A percentile compares a stretch with the other conserved stretches of the same genome.
Conservation (phyloP, 2,888 invertebrate genomes). For the Automeris io region DNA sequence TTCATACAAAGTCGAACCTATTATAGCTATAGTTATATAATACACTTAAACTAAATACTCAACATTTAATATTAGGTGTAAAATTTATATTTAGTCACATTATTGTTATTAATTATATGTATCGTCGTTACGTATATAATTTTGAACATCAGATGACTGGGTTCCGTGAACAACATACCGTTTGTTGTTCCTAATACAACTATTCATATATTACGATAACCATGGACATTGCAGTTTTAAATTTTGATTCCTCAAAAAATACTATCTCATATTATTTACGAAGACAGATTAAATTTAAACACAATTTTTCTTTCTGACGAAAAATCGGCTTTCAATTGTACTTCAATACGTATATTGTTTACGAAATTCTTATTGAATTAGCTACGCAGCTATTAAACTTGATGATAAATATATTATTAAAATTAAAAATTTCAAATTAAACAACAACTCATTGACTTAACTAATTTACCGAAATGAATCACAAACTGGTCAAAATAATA, state of each 20-base stretch:
- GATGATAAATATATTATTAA: slow-evolving; percentile 39
- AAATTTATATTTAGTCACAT: slow-evolving; percentile 74
- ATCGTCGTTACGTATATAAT: slow-evolving; percentile 76
- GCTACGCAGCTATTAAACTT: slow-evolving; percentile 46
- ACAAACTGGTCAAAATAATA: slow-evolving; percentile 52
- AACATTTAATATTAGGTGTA: slow-evolving; percentile 73
- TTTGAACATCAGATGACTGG: slow-evolving; percentile 74
- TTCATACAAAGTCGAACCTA: slow-evolving; percentile 71
- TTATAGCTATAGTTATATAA: slow-evolving; percentile 67
- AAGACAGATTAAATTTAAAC: slow-evolving; percentile 50
- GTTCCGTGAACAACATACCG: slow-evolving; percentile 45
- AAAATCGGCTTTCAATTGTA: slow-evolving; percentile 65
- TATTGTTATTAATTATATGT: slow-evolving; percentile 74
- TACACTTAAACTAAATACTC: slow-evolving; percentile 73
- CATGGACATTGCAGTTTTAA: slow-evolving; percentile 62
- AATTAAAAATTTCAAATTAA: slow-evolving; percentile 44
- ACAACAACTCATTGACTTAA: slow-evolving; percentile 52
- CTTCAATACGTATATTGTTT: slow-evolving; percentile 76
- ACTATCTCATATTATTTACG: slow-evolving; percentile 51
- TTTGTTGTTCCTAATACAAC: slow-evolving; percentile 37
- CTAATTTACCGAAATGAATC: slow-evolving; percentile 53
- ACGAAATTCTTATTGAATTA: slow-evolving; percentile 51
- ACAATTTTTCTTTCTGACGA: slow-evolving; percentile 46
- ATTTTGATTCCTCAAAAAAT: slow-evolving; percentile 66
- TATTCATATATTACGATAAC: slow-evolving; percentile 45